Conservation (phyloP, 1,140 invertebrate genomes). For the Diabrotica virgifera region DNA sequence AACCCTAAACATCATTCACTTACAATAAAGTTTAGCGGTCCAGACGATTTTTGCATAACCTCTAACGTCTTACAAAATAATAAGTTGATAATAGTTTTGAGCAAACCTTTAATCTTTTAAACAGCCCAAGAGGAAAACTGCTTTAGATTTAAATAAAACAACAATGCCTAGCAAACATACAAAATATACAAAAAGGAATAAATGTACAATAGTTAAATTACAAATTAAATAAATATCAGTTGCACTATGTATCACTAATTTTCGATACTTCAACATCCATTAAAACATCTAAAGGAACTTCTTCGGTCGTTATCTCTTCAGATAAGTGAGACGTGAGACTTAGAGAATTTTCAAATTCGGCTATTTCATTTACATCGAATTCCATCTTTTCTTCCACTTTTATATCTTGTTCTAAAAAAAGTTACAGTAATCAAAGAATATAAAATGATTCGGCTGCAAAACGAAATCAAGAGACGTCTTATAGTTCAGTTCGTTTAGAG, state of each 20-base stretch:
- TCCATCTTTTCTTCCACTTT: neutral
- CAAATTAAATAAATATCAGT: conserved; percentile 3
- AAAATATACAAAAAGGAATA: conserved; percentile 1
- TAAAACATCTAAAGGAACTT: neutral
- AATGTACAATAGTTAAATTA: neutral
- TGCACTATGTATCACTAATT: neutral
- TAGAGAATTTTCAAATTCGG: neutral
- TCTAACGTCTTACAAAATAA: neutral
- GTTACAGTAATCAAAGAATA: too few relatives aligned
- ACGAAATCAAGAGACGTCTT: too few relatives aligned
- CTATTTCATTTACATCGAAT: neutral
- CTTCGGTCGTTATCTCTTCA: neutral
- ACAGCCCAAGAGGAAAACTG: neutral
- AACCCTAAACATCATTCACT: too few relatives aligned
- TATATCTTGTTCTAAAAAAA: neutral
- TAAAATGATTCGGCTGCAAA: too few relatives aligned
- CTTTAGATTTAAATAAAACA: neutral
- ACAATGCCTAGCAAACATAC: conserved; percentile 2
- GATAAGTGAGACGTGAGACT: neutral
- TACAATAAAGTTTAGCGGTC: too few relatives aligned
- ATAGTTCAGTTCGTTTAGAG: too few relatives aligned
- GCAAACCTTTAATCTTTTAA: neutral
- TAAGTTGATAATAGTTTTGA: neutral
- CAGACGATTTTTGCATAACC: too few relatives aligned
- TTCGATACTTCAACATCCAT: neutral